Evolutionary conservation across 1,140 invertebrate genomes (phyloP), one percentile per base, ranked within the genome.

Genomic region (Drosophila ohnishii): DNA sequence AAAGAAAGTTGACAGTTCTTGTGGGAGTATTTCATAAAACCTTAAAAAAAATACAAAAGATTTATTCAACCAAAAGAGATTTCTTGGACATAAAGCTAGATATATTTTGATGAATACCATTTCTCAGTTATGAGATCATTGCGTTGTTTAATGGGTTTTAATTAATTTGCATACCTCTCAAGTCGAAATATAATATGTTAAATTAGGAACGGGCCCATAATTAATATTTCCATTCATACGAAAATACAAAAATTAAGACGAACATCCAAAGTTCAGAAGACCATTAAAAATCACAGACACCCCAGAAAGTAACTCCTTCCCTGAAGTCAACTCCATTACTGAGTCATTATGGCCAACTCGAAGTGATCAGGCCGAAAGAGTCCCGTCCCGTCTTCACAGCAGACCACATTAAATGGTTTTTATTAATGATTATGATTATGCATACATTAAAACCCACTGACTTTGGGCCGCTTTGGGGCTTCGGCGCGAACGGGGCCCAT

Each of bases 341-440:
- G 53, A 75, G 45, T 53, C 53, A 40, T 37, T 44, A 53, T 58
- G 32, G 25, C 7, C 62, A 45, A 28, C 32, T 32, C 42, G 19
- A 58, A 34, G 30, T 53, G 45, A 14, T 55, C 58, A 57, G 35
- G 11, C 25, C 39, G 22, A 70, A 56, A 63, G 30, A 55, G 64
- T 70, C 64, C 48, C 66, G 40, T 28, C 53, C 48, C 66, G 40
- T 19, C 53, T 83, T 67, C 71, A 62, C 56, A 37, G 58, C 75
- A 64, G 78, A 71, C 62, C 72, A 88, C 69, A 87, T 87, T 80
- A 84, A 86, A 84, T 78, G 77, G 64, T 67, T 80, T 71, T 78
- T 84, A 84, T 87, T 88, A 87, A 88, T 88, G 84, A 78, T 80
- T 83, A 80, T 67, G 78, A 85, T 67, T 78, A 74, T 82, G 75